These are phyloP conservation scores for Sitophilus oryzae DNA, from an alignment of 1,140 invertebrate species.

Conservation along the genomic window DNA sequence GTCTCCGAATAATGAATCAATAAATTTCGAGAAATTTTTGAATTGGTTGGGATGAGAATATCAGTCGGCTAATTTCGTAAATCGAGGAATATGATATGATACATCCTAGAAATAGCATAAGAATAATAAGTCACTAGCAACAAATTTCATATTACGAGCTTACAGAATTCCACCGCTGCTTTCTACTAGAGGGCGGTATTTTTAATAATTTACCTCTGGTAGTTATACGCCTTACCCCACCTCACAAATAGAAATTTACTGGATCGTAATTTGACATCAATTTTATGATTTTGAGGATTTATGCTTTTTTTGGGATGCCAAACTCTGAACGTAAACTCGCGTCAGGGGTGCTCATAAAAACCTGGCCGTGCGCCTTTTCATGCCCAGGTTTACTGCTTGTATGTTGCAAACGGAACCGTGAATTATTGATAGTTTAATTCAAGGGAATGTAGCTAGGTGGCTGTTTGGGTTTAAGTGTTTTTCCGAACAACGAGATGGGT, in stretches of 20 bases:
- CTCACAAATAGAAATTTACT: not conserved
- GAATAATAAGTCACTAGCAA: no score
- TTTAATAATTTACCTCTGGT: no score
- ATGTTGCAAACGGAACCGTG: slow-evolving; percentile 20
- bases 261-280: not conserved
- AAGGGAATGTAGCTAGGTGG: slow-evolving; percentile 18
- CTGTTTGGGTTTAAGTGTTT: slow-evolving; percentile 1
- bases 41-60: no score
- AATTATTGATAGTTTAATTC: slow-evolving; percentile 33
- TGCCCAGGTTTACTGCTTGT: slow-evolving; percentile 21
- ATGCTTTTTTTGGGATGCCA: not conserved
- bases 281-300: not conserved
- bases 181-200: no score
- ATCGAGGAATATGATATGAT: no score
- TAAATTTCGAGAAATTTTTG: no score
- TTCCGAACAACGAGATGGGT: not conserved
- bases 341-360: slow-evolving; percentile 25
- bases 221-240: no score
- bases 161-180: no score
- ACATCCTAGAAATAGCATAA: no score
- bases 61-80: no score
- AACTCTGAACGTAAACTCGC: not conserved
- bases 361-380: slow-evolving; percentile 16
- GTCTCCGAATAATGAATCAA: no score
- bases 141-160: no score